Evolutionary conservation across 2,888 invertebrate species (phyloP), one percentile per base, ranked within the genome.

Genomic region (Drosophila picticornis): DNA sequence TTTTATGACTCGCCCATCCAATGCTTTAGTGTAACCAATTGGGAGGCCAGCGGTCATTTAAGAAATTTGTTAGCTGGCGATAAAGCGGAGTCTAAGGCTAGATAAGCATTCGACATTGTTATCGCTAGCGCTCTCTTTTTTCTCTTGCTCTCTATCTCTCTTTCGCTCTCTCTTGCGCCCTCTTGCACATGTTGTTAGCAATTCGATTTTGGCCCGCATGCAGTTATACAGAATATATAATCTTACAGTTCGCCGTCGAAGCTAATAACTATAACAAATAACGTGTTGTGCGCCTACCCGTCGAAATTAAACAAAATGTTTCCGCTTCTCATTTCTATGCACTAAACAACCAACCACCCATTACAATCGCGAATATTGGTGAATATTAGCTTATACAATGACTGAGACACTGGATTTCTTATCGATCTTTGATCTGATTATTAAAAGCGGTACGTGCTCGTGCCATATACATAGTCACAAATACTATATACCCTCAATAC

Each of bases 391-490:
- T 63, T 64, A 62, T 40, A 29, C 50, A 60, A 87, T 90, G 86
- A 80, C 90, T 40, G 85, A 87, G 71, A 63, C 66, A n/a, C 57
- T 90, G 53, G 77, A 91, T 57, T 87, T 87, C 72, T 83, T 78
- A 43, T 57, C 83, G 89, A 87, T 91, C 89, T 87, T 90, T 90
- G 87, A 91, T 80, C 88, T 87, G 67, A 90, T 87, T 59, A 82
- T 87, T 43, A 52, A 88, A 72, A 78, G 91, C 64, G 90, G 87
- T 87, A 77, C 51, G 90, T 89, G 25, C 11, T 29, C 25, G 58
- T 56, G 56, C 36, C 56, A 38, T 32, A 34, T n/a, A 22, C 27
- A 36, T 29, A n/a, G 36, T 9, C 31, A 19, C 31, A 31, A 22
- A 40, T 40, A 40, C 13, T 29, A 7, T n/a, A 55, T 55, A 22